A percentile compares a stretch with the other conserved stretches of the same genome.
Evolutionary conservation across 1,140 invertebrate species (phyloP).

Genomic region (Lysiphlebus fabarum): DNA sequence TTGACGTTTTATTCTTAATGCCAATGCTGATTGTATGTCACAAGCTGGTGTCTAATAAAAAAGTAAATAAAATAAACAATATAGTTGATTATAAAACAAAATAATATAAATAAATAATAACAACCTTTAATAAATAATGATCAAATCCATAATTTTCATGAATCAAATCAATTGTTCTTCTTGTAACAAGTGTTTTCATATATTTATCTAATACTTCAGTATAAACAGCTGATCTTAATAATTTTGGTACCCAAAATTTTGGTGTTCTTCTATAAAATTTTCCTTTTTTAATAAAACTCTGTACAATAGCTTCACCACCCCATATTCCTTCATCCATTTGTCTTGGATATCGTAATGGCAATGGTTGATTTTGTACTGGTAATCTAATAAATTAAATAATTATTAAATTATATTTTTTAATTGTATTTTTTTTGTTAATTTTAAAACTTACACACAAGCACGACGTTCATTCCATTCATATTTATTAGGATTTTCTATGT

Average conservation of each 20-base stretch:
- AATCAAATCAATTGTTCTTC: slow-evolving; percentile 77
- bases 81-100: slow-evolving; percentile 6
- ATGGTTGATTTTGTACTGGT: slow-evolving; percentile 73
- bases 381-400: slow-evolving; percentile 45
- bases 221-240: slow-evolving; percentile 80
- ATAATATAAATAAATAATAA: slow-evolving; percentile 19
- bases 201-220: slow-evolving; percentile 90
- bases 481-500: slow-evolving; percentile 69
- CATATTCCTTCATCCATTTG: slow-evolving; percentile 86
- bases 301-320: slow-evolving; percentile 93
- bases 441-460: slow-evolving; percentile 62
- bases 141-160: slow-evolving; percentile 92
- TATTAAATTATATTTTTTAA: slow-evolving; percentile 28
- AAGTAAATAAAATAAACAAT: not conserved
- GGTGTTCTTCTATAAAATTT: slow-evolving; percentile 63
- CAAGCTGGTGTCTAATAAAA: slow-evolving; percentile 71
- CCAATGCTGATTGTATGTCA: slow-evolving; percentile 80
- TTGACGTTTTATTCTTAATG: slow-evolving; percentile 77
- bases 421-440: slow-evolving; percentile 6
- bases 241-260: slow-evolving; percentile 81
- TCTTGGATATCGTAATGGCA: slow-evolving; percentile 73
- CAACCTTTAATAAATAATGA: slow-evolving; percentile 85
- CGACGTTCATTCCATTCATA: slow-evolving; percentile 72
- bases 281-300: slow-evolving; percentile 77
- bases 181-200: slow-evolving; percentile 77